A percentile compares a stretch with the other conserved stretches of the same genome.
These are phyloP conservation scores for Lasioglossum figueresi DNA, from an alignment of 2,888 invertebrate species.

Conservation along the genomic window DNA sequence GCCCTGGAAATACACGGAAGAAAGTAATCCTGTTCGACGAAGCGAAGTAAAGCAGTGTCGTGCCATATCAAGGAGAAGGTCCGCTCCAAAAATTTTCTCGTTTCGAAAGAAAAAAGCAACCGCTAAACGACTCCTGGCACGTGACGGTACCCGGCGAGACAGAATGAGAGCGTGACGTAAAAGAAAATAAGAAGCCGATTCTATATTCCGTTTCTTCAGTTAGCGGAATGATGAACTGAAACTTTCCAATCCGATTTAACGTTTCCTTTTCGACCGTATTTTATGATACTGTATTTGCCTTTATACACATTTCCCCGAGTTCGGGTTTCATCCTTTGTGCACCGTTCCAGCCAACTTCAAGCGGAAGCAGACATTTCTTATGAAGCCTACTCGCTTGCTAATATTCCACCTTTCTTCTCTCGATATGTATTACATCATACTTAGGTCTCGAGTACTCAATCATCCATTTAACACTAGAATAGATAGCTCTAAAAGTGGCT, in stretches of 20 bases:
- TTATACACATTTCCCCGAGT: background rate
- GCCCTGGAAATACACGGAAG: constrained; percentile 41
- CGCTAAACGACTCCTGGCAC: constrained; percentile 52
- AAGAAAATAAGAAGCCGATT: constrained; percentile 23
- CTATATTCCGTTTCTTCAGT: background rate
- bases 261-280: background rate
- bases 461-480: too few species aligned
- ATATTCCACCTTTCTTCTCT: background rate
- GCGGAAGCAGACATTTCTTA: background rate
- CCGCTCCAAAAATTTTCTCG: constrained; percentile 44
- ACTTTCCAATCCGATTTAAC: constrained; percentile 14
- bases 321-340: background rate
- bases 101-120: constrained; percentile 42
- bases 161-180: constrained; percentile 28
- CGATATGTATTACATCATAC: background rate
- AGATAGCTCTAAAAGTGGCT: too few species aligned
- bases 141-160: constrained; percentile 37
- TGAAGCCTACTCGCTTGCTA: background rate
- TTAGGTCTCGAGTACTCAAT: too few species aligned
- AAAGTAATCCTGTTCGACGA: constrained; percentile 57
- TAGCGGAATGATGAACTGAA: constrained; percentile 12
- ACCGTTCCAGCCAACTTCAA: background rate
- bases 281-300: background rate
- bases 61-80: constrained; percentile 33
- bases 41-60: constrained; percentile 49